Conservation (phyloP, 2,113 vertebrate genomes). For the Dolichotis patagonum region DNA sequence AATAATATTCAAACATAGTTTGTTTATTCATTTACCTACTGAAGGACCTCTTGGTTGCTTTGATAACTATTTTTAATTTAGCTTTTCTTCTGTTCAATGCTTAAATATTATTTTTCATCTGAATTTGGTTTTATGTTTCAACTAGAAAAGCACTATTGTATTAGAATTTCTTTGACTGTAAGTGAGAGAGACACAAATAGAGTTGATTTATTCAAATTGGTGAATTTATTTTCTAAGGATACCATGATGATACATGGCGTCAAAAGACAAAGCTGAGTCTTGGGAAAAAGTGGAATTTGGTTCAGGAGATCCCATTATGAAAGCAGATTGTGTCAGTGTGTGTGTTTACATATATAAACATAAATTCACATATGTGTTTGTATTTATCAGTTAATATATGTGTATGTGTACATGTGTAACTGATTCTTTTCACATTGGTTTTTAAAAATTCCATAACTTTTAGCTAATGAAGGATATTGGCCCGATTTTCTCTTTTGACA, state of each 20-base stretch:
- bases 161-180: background rate
- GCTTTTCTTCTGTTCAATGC: background rate
- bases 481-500: conserved; percentile 5
- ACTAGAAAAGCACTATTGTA: background rate
- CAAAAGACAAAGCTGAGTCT: background rate
- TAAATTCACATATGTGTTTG: background rate
- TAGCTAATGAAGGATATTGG: background rate
- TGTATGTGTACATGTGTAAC: background rate
- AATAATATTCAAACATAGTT: background rate
- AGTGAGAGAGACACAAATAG: background rate
- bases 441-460: background rate
- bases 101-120: background rate
- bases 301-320: background rate
- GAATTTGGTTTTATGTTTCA: background rate
- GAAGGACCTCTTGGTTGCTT: background rate
- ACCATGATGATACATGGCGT: background rate
- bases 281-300: background rate
- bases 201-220: background rate
- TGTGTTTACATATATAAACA: background rate
- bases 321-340: background rate
- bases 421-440: conserved; percentile 29
- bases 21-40: background rate
- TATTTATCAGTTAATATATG: background rate
- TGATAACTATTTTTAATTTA: conserved; percentile 32
- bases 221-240: conserved; percentile 1